Base-by-base conservation (phyloP, 2,888 invertebrate genomes). In the Agriopis aurantiaria region DNA sequence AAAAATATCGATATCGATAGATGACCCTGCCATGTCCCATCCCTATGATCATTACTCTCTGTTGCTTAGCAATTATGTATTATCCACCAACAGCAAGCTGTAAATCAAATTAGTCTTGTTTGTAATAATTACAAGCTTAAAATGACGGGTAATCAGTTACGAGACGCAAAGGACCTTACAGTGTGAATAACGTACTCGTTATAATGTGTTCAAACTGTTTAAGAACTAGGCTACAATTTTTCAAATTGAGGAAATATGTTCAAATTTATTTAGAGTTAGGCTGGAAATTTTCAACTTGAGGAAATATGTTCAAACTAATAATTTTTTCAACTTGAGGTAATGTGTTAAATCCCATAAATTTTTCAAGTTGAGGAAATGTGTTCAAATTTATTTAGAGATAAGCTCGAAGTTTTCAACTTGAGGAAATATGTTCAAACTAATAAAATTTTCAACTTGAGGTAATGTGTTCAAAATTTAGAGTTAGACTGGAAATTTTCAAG, bases 11-110 rank as follows among this genome's bases (percentile, higher is more conserved):
- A 63, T 48, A 59, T 33, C 10, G 17, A 58, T 8, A 45, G 46
- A 12, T 43, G 8, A 14, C 12, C 11, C 58, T 49, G 14, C 49
- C 8, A 7, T 11, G 49, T 65, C 76, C 73, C 75, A 67, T 71
- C 76, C 55, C 75, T 76, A 70, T 23, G 59, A 43, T 59, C 11
- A 58, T 58, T 58, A 74, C 64, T 53, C 46, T 56, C 71, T 71
- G 76, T 75, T 77, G 75, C 72, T 48, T 65, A 68, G 72, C 69
- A 77, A 74, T 77, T 71, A 75, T 52, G 61, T 58, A 64, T 69
- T 68, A 70, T 70, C 62, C 69, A 23, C 46, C 7, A 65, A 64
- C 63, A 2, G 59, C 61, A 48, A 43, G 17, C 68, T 72, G 60
- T 74, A 72, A 70, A 73, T 72, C 69, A 65, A 66, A 68, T 71